phyloP scores from a whole-genome alignment of 2,797 vertebrate genomes.

The Pseudocheirus occidentalis region DNA sequence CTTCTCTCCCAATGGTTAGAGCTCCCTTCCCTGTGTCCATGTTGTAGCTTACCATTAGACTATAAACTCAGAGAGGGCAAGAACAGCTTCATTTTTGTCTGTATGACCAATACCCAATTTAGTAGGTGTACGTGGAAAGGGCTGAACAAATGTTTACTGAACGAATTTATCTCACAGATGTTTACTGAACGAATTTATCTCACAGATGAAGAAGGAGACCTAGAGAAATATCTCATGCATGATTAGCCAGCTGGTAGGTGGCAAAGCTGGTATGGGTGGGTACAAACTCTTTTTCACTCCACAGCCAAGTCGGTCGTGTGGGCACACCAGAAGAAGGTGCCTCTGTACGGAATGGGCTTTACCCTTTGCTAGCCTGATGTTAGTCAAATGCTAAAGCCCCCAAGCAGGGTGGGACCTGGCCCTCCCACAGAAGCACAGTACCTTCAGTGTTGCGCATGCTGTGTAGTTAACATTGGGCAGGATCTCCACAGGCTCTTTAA shows the following conservation, averaged over 20 bases:
- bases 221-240: background rate
- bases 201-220: background rate
- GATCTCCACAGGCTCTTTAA: constrained; percentile 98
- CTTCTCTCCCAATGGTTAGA: background rate
- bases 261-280: background rate
- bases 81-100: background rate
- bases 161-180: background rate
- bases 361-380: background rate
- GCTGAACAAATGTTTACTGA: background rate
- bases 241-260: background rate
- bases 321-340: background rate
- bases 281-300: background rate
- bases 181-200: background rate
- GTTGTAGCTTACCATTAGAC: background rate
- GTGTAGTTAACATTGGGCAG: constrained; percentile 97
- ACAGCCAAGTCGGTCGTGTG: background rate
- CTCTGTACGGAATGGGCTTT: background rate
- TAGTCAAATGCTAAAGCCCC: too few species aligned
- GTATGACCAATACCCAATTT: background rate
- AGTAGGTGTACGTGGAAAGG: background rate
- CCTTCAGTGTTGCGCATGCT: constrained; percentile 97
- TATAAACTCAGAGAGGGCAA: background rate
- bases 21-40: background rate
- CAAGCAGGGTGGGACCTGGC: background rate
- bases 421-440: constrained; percentile 55